A percentile compares a stretch with the other conserved stretches of the same genome.
These are phyloP conservation scores for Pollenia labialis DNA, from an alignment of 2,888 invertebrate species.

Conservation along the genomic window DNA sequence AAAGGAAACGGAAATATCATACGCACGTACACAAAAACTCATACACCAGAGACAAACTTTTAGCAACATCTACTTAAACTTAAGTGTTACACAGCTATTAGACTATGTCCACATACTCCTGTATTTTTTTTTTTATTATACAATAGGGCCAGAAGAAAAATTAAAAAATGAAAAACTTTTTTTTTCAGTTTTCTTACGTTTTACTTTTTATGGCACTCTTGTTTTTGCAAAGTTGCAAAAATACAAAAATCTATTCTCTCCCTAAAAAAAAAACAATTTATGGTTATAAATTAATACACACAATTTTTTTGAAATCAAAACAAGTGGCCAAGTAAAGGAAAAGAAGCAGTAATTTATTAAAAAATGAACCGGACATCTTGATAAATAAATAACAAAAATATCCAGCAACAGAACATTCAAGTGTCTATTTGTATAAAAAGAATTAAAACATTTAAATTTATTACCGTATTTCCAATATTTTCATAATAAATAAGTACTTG, in stretches of 20 bases:
- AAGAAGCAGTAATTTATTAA: slow-evolving; percentile 30
- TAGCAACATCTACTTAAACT: slow-evolving; percentile 61
- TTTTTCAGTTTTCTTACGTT: slow-evolving; percentile 66
- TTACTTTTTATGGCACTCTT: slow-evolving; percentile 64
- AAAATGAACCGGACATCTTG: slow-evolving; percentile 42
- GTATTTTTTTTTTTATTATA: slow-evolving; percentile 27
- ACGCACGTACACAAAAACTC: slow-evolving; percentile 31
- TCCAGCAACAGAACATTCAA: background rate
- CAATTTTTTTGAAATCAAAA: slow-evolving; percentile 30
- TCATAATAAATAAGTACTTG: slow-evolving; percentile 38
- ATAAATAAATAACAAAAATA: slow-evolving; percentile 37
- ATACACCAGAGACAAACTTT: slow-evolving; percentile 47
- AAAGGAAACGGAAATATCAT: slow-evolving; percentile 69
- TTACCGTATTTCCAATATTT: slow-evolving; percentile 31
- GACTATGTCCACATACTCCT: slow-evolving; percentile 34
- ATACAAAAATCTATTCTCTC: slow-evolving; percentile 10
- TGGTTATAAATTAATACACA: slow-evolving; percentile 43
- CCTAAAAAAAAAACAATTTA: slow-evolving; percentile 39
- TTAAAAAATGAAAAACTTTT: slow-evolving; percentile 24
- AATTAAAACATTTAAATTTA: slow-evolving; percentile 40
- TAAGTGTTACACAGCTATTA: slow-evolving; percentile 54
- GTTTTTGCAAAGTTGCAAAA: slow-evolving; percentile 56
- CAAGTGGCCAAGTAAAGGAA: slow-evolving; percentile 22
- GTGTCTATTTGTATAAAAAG: slow-evolving; percentile 19
- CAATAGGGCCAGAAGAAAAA: slow-evolving; percentile 20